phyloP scores from a whole-genome alignment of 1,140 invertebrate species.

The Trypoxylus dichotomus region DNA sequence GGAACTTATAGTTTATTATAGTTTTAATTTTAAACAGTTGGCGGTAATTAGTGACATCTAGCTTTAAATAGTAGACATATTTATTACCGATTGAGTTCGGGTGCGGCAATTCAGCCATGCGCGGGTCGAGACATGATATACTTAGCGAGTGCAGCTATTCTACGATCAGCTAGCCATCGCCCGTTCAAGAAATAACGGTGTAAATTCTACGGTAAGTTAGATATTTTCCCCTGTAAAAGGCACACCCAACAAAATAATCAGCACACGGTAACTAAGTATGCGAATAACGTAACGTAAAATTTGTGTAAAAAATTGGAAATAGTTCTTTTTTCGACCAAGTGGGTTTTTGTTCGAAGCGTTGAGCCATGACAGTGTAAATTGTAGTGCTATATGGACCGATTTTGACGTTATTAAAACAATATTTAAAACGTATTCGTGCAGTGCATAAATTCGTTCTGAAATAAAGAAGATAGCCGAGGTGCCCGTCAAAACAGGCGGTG shows the following conservation, averaged over 20 bases:
- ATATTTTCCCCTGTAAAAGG: slow-evolving; percentile 37
- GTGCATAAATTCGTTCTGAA: not conserved
- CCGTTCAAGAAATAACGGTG: slow-evolving; percentile 42
- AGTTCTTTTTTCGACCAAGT: slow-evolving; percentile 34
- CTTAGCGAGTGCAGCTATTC: slow-evolving; percentile 31
- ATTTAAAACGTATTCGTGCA: slow-evolving; percentile 33
- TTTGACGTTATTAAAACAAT: slow-evolving; percentile 34
- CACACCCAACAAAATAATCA: slow-evolving; percentile 34
- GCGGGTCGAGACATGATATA: slow-evolving; percentile 31
- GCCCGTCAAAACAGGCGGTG: not conserved
- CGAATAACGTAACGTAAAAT: slow-evolving; percentile 29
- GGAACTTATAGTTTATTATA: no score
- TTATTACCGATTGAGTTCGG: slow-evolving; percentile 35
- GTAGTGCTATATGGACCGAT: slow-evolving; percentile 40
- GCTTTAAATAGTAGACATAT: not conserved
- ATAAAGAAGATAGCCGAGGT: not conserved
- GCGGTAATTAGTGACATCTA: not conserved
- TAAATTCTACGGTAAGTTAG: slow-evolving; percentile 43
- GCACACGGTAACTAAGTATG: slow-evolving; percentile 38
- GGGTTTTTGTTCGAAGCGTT: slow-evolving; percentile 40
- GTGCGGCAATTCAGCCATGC: slow-evolving; percentile 42
- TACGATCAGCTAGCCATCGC: slow-evolving; percentile 37
- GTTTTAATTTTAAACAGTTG: no score
- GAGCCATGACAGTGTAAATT: slow-evolving; percentile 46
- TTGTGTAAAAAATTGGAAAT: slow-evolving; percentile 37